A percentile compares a stretch with the other conserved stretches of the same genome.
Evolutionary conservation across 1,140 invertebrate species (phyloP).

Genomic region (Hypothenemus hampei): DNA sequence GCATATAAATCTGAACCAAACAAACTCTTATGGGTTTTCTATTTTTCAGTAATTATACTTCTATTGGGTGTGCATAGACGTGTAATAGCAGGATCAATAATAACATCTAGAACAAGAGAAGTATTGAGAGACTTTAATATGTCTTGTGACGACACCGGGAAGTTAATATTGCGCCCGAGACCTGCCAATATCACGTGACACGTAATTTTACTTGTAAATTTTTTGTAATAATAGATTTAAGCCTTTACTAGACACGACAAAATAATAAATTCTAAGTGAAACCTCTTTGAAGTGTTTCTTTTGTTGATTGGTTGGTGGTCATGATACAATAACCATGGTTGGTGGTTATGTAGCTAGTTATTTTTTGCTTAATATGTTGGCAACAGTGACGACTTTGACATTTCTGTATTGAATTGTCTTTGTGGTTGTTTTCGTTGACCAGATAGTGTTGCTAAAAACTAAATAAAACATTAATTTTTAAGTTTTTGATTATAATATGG

Average conservation of each 20-base stretch:
- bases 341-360: too few relatives aligned
- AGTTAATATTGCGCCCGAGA: constrained; percentile 79
- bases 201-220: too few relatives aligned
- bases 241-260: too few relatives aligned
- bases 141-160: constrained; percentile 95
- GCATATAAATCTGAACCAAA: background rate
- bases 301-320: too few relatives aligned
- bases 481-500: constrained; percentile 50
- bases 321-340: too few relatives aligned
- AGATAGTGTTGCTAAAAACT: background rate
- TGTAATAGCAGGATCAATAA: constrained; percentile 94
- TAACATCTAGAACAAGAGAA: constrained; percentile 80
- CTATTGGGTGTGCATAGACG: constrained; percentile 89
- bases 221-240: too few relatives aligned
- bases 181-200: constrained; percentile 51
- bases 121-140: constrained; percentile 95
- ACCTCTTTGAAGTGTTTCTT: too few relatives aligned
- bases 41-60: constrained; percentile 75
- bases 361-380: too few relatives aligned
- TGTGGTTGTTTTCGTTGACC: background rate
- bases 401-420: too few relatives aligned
- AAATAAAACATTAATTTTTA: background rate
- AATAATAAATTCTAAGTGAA: too few relatives aligned
- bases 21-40: background rate
- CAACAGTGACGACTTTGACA: too few relatives aligned